Conservation (phyloP, 2,113 vertebrate species). For the Recurvirostra avosetta region DNA sequence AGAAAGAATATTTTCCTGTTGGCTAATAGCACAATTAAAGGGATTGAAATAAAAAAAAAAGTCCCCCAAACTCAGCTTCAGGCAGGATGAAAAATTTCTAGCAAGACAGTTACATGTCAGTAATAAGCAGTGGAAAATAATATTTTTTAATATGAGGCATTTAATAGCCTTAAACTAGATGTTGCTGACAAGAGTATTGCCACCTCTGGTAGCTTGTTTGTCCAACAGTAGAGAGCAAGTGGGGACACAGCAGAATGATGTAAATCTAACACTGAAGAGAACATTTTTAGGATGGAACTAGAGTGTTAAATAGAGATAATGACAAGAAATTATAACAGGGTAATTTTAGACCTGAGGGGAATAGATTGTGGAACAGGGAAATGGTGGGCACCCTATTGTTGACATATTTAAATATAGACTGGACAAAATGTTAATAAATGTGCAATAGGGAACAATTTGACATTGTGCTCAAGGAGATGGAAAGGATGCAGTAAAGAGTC, state of each 20-base stretch:
- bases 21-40: not conserved
- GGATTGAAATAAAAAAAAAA: not conserved
- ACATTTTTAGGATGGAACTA: not conserved
- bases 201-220: not conserved
- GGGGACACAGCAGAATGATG: not conserved
- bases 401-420: slow-evolving; percentile 55
- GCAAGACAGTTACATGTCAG: not conserved
- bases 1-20: not conserved
- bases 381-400: slow-evolving; percentile 8
- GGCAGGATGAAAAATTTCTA: not conserved
- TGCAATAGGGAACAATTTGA: slow-evolving; percentile 34
- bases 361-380: not conserved
- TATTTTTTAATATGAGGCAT: not conserved
- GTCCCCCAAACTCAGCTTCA: not conserved
- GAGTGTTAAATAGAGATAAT: not conserved
- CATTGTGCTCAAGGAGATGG: slow-evolving; percentile 27
- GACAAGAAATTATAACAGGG: not conserved
- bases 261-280: not conserved
- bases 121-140: not conserved
- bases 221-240: not conserved
- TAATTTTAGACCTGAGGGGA: slow-evolving; percentile 27
- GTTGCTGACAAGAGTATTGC: not conserved
- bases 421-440: slow-evolving; percentile 54
- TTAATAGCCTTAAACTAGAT: not conserved
- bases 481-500: not conserved